phyloP scores from a whole-genome alignment of 1,140 invertebrate species.

The Teleopsis dalmanni region DNA sequence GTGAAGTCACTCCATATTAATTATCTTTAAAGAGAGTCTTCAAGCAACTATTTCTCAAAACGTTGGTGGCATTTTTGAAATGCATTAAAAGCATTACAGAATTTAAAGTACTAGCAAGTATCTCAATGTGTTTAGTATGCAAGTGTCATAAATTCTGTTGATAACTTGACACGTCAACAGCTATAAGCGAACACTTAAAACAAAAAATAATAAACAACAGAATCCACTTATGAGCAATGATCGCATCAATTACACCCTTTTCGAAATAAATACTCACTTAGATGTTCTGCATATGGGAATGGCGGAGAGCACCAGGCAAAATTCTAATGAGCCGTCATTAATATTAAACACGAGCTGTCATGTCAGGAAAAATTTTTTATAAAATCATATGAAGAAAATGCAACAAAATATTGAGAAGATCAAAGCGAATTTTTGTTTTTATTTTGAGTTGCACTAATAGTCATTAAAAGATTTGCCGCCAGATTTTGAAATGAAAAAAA shows the following conservation, averaged over 20 bases:
- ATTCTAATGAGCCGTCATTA: slow-evolving; percentile 7
- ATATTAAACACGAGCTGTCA: slow-evolving; percentile 9
- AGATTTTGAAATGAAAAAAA: neutral
- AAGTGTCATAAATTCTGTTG: neutral
- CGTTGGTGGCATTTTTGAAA: no score
- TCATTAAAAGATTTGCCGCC: neutral
- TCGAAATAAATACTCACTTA: no score
- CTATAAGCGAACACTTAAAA: no score
- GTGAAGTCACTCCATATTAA: no score
- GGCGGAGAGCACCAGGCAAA: no score
- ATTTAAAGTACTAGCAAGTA: no score
- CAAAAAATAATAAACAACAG: neutral
- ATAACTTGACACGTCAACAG: neutral
- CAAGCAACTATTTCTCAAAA: no score
- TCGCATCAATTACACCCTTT: slow-evolving; percentile 29
- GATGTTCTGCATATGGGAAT: no score
- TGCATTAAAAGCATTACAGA: no score
- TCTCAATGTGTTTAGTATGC: no score
- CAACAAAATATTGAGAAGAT: neutral
- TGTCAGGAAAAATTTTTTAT: slow-evolving; percentile 2
- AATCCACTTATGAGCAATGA: slow-evolving; percentile 34
- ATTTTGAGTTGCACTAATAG: neutral
- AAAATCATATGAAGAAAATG: slow-evolving; percentile 6
- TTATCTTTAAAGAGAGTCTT: no score
- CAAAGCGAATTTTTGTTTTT: neutral